Percentiles rank a stretch among this genome's conserved stretches.
These are phyloP conservation scores for Coenonympha arcania DNA, from an alignment of 2,888 invertebrate species.

Conservation along the genomic window DNA sequence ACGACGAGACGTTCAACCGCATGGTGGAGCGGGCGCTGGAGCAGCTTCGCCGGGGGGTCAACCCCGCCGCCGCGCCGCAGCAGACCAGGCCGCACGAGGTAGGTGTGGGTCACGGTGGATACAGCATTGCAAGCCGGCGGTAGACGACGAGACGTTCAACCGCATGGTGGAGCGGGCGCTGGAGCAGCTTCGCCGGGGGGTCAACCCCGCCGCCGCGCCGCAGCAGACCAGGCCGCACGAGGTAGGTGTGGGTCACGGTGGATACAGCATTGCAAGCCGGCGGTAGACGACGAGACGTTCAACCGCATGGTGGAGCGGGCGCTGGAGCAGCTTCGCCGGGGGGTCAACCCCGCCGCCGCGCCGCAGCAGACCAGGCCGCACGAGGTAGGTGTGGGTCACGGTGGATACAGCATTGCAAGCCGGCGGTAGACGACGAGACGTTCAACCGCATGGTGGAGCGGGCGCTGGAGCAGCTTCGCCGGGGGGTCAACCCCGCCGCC, in stretches of 20 bases:
- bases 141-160: conserved; percentile 93
- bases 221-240: conserved; percentile 48
- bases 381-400: no score
- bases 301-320: conserved; percentile 91
- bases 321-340: conserved; percentile 82
- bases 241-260: no score
- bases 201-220: conserved; percentile 41
- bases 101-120: no score
- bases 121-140: conserved; percentile 91
- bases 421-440: conserved; percentile 93
- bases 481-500: conserved; percentile 59
- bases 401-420: conserved; percentile 80
- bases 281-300: conserved; percentile 95
- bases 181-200: conserved; percentile 80
- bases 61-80: conserved; percentile 34
- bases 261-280: conserved; percentile 82
- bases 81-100: conserved; percentile 54
- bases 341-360: conserved; percentile 45
- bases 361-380: not conserved
- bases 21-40: conserved; percentile 93
- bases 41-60: conserved; percentile 77
- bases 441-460: conserved; percentile 93
- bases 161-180: conserved; percentile 92
- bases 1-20: conserved; percentile 92
- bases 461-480: conserved; percentile 83